Conservation (phyloP, 2,113 vertebrate species). For the Myotis davidii region DNA sequence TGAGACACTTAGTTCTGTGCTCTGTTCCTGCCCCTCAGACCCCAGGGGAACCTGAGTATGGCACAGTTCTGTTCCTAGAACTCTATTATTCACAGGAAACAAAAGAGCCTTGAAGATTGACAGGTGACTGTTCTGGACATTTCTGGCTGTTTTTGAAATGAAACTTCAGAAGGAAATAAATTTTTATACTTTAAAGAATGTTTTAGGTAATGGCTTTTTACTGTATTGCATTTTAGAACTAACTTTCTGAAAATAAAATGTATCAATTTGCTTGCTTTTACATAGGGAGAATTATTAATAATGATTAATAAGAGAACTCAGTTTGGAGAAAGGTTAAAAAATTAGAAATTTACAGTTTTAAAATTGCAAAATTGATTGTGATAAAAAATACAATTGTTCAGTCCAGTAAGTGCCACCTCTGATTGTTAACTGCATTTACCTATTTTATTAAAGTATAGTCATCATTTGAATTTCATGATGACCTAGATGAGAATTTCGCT, state of each 20-base stretch:
- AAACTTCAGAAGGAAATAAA: conserved; percentile 5
- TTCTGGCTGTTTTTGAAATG: conserved; percentile 42
- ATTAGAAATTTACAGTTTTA: conserved; percentile 35
- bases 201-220: conserved; percentile 4
- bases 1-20: conserved; percentile 60
- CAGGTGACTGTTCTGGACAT: neutral
- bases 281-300: neutral
- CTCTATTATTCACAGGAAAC: conserved; percentile 47
- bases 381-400: neutral
- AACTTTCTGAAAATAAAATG: conserved; percentile 29
- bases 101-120: conserved; percentile 36
- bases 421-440: neutral
- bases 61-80: conserved; percentile 38
- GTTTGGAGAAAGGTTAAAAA: conserved; percentile 16
- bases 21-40: conserved; percentile 36
- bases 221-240: neutral
- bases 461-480: conserved; percentile 17
- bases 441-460: conserved; percentile 51
- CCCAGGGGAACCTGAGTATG: conserved; percentile 54
- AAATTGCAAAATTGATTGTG: neutral
- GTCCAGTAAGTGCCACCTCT: neutral
- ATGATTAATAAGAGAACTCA: neutral
- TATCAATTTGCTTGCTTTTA: conserved; percentile 21
- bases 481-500: neutral
- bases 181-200: conserved; percentile 23